Conservation (phyloP, 1,140 invertebrate genomes). For the Melanaphis sacchari region DNA sequence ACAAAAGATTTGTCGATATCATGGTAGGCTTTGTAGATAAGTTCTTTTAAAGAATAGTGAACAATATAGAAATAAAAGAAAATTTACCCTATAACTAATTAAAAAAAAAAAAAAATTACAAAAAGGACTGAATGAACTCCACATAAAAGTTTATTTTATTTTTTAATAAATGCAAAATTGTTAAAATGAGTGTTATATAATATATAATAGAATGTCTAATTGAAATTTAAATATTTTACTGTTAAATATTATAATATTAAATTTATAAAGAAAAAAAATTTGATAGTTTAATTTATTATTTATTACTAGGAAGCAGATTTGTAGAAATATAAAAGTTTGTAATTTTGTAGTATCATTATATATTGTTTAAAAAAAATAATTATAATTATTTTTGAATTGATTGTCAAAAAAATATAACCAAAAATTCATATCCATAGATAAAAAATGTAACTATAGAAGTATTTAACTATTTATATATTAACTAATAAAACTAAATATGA, state of each 20-base stretch:
- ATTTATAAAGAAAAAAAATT: neutral
- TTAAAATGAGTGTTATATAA: neutral
- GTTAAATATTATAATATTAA: neutral
- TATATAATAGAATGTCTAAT: neutral
- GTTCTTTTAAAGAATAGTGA: constrained; percentile 26
- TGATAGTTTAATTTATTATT: neutral
- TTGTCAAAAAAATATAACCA: too few relatives aligned
- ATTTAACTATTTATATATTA: too few relatives aligned
- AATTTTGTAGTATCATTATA: too few relatives aligned
- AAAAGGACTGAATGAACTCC: neutral
- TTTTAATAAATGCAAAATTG: neutral
- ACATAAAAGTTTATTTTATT: neutral
- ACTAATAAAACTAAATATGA: too few relatives aligned
- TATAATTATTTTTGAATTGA: too few relatives aligned
- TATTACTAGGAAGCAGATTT: neutral
- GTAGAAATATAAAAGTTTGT: neutral
- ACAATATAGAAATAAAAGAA: constrained; percentile 38
- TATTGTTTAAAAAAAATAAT: too few relatives aligned
- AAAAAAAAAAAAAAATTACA: constrained; percentile 3
- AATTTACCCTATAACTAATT: neutral
- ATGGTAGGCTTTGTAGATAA: constrained; percentile 41
- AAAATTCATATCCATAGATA: too few relatives aligned
- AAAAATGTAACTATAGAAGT: too few relatives aligned
- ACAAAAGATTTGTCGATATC: constrained; percentile 44
- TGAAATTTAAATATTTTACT: constrained; percentile 39